Conservation (phyloP, 2,113 vertebrate species). For the Cettia cetti region DNA sequence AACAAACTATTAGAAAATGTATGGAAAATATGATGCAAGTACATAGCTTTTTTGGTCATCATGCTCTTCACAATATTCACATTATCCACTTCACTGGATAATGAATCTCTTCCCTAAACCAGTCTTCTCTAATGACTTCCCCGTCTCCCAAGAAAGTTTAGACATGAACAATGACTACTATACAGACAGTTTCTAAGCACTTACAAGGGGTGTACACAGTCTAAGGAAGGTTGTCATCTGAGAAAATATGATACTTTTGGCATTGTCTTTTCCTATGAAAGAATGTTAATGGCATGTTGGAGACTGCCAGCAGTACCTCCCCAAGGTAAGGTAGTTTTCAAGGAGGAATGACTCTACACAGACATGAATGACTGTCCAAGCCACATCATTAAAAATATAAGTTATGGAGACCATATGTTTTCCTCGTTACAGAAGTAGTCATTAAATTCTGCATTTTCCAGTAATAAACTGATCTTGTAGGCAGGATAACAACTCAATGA, state of each 20-base stretch:
- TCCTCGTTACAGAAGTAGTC: background rate
- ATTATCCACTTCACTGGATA: background rate
- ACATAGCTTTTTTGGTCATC: background rate
- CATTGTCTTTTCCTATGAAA: background rate
- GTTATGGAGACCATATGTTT: constrained; percentile 45
- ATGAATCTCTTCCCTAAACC: constrained; percentile 21
- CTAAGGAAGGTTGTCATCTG: background rate
- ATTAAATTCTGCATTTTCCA: constrained; percentile 25
- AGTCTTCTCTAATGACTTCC: background rate
- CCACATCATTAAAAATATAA: constrained; percentile 36
- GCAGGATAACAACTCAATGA: constrained; percentile 28
- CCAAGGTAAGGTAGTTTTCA: constrained; percentile 1
- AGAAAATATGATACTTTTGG: background rate
- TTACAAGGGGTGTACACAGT: background rate
- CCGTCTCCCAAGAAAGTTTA: background rate
- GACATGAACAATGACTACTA: background rate
- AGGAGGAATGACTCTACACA: background rate
- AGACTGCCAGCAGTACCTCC: background rate
- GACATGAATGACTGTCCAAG: background rate
- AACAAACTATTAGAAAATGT: background rate
- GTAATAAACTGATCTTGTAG: constrained; percentile 2
- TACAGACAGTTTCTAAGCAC: background rate
- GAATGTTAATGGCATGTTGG: background rate
- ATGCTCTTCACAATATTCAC: background rate
- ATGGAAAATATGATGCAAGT: constrained; percentile 44